These are phyloP conservation scores for Desmophyllum pertusum DNA, from an alignment of 92 coral and sea anemone genomes.

Conservation along the genomic window DNA sequence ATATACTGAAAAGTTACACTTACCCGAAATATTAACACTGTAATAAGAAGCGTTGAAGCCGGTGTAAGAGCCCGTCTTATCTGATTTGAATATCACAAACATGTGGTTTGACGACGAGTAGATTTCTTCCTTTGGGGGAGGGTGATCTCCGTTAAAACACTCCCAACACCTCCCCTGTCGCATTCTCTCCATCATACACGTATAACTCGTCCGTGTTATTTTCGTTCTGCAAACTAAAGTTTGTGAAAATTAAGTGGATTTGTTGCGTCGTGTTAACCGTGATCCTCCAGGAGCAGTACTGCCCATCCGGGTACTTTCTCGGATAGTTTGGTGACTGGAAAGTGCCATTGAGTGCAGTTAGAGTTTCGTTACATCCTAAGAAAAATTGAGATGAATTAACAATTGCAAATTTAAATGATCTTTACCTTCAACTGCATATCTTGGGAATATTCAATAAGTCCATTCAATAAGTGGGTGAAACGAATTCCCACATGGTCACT, in stretches of 20 bases:
- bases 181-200: constrained; percentile 55
- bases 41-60: constrained; percentile 23
- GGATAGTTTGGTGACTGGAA: constrained; percentile 75
- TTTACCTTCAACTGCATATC: too few relatives aligned
- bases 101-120: constrained; percentile 29
- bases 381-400: not conserved
- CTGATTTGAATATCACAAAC: constrained; percentile 9
- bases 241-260: constrained; percentile 53
- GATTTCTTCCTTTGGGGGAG: constrained; percentile 53
- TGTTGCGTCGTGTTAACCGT: constrained; percentile 14
- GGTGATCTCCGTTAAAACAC: constrained; percentile 47
- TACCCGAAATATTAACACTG: not conserved
- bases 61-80: not conserved
- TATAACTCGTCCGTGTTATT: constrained; percentile 34
- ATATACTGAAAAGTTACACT: too few relatives aligned
- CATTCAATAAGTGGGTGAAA: too few relatives aligned
- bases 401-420: not conserved
- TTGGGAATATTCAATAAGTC: too few relatives aligned
- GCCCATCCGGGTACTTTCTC: constrained; percentile 67
- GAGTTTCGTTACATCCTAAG: constrained; percentile 28
- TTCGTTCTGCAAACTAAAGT: constrained; percentile 44
- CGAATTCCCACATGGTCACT: too few relatives aligned
- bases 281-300: constrained; percentile 13
- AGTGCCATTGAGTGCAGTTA: constrained; percentile 42
- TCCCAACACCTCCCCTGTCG: constrained; percentile 38